Evolutionary conservation across 2,113 vertebrate species (phyloP).

Genomic region (Benthochromis sp.): DNA sequence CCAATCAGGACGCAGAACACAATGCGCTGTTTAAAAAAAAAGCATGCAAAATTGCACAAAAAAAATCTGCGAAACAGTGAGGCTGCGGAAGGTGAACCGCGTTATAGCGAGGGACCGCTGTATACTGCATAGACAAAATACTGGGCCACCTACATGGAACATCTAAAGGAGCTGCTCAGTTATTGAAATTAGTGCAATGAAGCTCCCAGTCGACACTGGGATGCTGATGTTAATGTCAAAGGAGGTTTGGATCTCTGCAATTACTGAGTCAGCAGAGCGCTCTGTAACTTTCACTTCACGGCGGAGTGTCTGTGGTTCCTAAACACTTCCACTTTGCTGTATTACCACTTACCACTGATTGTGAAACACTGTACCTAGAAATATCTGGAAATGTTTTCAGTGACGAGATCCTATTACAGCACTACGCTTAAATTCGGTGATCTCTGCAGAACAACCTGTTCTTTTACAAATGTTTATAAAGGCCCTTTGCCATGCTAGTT

Average conservation of each 20-base stretch:
- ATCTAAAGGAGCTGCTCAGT: background rate
- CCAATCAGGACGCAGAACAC: background rate
- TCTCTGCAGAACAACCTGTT: background rate
- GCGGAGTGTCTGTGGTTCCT: background rate
- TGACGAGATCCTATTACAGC: background rate
- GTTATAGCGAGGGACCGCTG: accelerated
- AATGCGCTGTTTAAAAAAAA: background rate
- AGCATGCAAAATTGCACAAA: background rate
- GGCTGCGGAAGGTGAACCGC: accelerated
- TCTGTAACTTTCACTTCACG: background rate
- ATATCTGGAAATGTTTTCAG: background rate
- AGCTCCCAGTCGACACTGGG: background rate
- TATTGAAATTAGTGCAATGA: background rate
- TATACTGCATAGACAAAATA: background rate
- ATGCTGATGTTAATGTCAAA: background rate
- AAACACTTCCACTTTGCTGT: background rate
- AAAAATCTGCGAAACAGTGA: background rate
- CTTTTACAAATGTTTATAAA: background rate
- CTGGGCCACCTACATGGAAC: background rate
- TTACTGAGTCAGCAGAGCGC: background rate
- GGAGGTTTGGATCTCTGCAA: background rate
- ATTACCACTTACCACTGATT: background rate
- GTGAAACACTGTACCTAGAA: background rate
- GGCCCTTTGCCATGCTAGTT: background rate
- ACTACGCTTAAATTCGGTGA: background rate